A percentile compares a stretch with the other conserved stretches of the same genome.
Evolutionary conservation across 2,888 invertebrate species (phyloP).

Genomic region (Campaea margaritaria): DNA sequence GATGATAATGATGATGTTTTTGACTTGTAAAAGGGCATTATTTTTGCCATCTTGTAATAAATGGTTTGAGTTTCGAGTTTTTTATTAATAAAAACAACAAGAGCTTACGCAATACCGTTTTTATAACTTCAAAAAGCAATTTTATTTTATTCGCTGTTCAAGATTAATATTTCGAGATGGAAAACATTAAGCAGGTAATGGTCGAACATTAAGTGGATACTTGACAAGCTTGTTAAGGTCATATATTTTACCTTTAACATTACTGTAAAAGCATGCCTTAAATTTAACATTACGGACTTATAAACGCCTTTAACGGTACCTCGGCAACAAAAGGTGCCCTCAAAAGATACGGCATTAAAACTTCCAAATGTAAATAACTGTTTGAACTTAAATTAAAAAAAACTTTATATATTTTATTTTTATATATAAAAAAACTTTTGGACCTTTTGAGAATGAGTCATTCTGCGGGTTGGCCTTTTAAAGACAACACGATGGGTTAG

Average conservation of each 20-base stretch:
- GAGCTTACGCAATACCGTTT: background rate
- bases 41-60: too few relatives aligned
- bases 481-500: too few relatives aligned
- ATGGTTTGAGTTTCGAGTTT: too few relatives aligned
- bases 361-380: constrained; percentile 12
- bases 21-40: too few relatives aligned
- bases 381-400: constrained; percentile 10
- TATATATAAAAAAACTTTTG: too few relatives aligned
- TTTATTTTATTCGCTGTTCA: constrained; percentile 17
- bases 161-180: constrained; percentile 14
- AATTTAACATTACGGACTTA: constrained; percentile 15
- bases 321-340: constrained; percentile 21
- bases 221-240: constrained; percentile 24
- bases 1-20: too few relatives aligned
- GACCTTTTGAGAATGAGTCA: too few relatives aligned
- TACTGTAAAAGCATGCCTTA: background rate
- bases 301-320: constrained; percentile 19
- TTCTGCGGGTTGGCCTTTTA: too few relatives aligned
- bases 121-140: constrained; percentile 8
- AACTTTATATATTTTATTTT: too few relatives aligned
- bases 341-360: constrained; percentile 18
- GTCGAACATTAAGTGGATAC: background rate
- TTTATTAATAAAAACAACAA: too few relatives aligned
- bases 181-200: constrained; percentile 27
- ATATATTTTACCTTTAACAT: constrained; percentile 11